Percentiles rank a stretch among this genome's conserved stretches.
Evolutionary conservation across 2,888 invertebrate species (phyloP).

Genomic region (Thera britannica): DNA sequence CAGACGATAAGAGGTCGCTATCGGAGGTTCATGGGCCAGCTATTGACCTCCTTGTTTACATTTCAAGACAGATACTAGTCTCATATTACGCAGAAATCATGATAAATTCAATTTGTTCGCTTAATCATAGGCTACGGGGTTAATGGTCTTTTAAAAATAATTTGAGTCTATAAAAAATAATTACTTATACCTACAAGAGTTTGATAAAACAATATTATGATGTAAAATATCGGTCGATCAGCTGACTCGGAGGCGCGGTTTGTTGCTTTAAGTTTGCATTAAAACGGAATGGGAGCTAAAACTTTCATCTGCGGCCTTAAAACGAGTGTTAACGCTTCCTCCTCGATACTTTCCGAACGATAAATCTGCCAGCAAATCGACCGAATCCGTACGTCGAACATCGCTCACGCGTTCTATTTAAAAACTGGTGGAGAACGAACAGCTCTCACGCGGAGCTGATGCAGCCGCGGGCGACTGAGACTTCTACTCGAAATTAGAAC

Average conservation of each 20-base stretch:
- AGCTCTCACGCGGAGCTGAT: conserved; percentile 50
- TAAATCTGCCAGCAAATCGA: conserved; percentile 79
- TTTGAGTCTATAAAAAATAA: conserved; percentile 60
- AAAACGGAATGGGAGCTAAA: conserved; percentile 73
- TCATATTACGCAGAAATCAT: conserved; percentile 65
- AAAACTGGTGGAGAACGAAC: conserved; percentile 69
- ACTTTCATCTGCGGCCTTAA: conserved; percentile 78
- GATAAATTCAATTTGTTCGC: conserved; percentile 72
- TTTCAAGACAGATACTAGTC: conserved; percentile 57
- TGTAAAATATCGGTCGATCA: conserved; percentile 46
- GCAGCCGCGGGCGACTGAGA: conserved; percentile 42
- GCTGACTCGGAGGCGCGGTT: conserved; percentile 55
- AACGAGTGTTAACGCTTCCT: conserved; percentile 71
- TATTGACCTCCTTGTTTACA: conserved; percentile 81
- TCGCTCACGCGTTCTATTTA: conserved; percentile 65
- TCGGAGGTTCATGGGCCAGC: conserved; percentile 79
- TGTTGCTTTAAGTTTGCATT: conserved; percentile 71
- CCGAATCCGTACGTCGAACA: conserved; percentile 68
- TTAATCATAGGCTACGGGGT: conserved; percentile 69
- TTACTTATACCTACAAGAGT: conserved; percentile 33
- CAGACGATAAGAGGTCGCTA: conserved; percentile 74
- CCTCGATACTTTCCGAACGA: conserved; percentile 67
- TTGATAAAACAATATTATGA: conserved; percentile 33
- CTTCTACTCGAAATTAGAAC: conserved; percentile 61
- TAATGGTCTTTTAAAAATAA: conserved; percentile 77